phyloP scores from a whole-genome alignment of 2,113 vertebrate genomes.

The Bubo scandiacus region DNA sequence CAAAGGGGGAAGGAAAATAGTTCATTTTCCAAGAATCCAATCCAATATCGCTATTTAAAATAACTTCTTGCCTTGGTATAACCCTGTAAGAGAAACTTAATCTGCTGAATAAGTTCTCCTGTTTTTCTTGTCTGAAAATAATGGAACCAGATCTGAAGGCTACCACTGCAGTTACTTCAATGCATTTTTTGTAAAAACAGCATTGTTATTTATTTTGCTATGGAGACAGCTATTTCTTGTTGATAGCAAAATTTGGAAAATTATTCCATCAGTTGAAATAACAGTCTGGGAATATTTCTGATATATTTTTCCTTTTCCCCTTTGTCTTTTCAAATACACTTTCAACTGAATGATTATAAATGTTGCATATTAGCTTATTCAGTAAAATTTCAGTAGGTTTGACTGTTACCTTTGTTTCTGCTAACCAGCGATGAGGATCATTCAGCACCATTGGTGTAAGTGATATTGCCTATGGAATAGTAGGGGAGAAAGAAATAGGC shows the following conservation, averaged over 20 bases:
- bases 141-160: neutral
- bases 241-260: neutral
- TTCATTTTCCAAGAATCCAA: neutral
- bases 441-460: conserved; percentile 77
- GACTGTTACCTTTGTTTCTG: conserved; percentile 90
- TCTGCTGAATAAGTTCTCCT: neutral
- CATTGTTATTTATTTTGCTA: neutral
- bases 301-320: neutral
- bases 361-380: neutral
- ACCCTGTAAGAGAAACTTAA: neutral
- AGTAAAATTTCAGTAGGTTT: neutral
- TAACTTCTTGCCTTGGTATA: neutral
- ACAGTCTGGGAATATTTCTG: neutral
- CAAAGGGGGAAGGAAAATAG: neutral
- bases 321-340: neutral
- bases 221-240: neutral
- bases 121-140: neutral
- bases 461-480: conserved; percentile 80
- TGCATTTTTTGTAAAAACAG: neutral
- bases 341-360: neutral
- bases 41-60: neutral
- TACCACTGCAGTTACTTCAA: neutral
- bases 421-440: conserved; percentile 90
- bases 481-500: neutral
- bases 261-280: neutral